These are phyloP conservation scores for Philaethria dido DNA, from an alignment of 2,888 invertebrate genomes.

Conservation along the genomic window DNA sequence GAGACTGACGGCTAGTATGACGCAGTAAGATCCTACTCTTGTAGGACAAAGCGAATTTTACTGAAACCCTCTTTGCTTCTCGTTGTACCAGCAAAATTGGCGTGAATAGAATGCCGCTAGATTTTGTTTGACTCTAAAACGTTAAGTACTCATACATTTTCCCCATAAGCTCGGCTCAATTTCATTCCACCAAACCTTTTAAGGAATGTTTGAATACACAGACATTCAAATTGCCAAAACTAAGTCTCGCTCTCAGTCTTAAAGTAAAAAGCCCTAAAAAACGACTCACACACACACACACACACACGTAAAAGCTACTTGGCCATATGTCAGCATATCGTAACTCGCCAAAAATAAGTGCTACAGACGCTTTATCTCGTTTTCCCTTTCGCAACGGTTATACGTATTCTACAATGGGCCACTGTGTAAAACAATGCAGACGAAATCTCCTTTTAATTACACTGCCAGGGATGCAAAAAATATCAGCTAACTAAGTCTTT, in stretches of 20 bases:
- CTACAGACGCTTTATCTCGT: slow-evolving; percentile 32
- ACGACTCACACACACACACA: slow-evolving; percentile 27
- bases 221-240: slow-evolving; percentile 14
- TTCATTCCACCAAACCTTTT: slow-evolving; percentile 4
- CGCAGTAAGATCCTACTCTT: slow-evolving; percentile 43
- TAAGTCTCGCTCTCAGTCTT: slow-evolving; percentile 11
- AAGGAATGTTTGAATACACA: neutral
- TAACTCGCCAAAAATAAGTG: slow-evolving; percentile 37
- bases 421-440: slow-evolving; percentile 35
- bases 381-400: slow-evolving; percentile 32
- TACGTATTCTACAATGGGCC: slow-evolving; percentile 30
- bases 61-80: slow-evolving; percentile 45
- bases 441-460: slow-evolving; percentile 47
- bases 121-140: slow-evolving; percentile 39
- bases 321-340: slow-evolving; percentile 33
- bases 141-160: slow-evolving; percentile 36
- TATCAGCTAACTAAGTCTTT: neutral
- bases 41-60: slow-evolving; percentile 46
- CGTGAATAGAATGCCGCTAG: slow-evolving; percentile 41
- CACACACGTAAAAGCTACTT: slow-evolving; percentile 25
- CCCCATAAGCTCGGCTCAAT: slow-evolving; percentile 13
- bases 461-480: slow-evolving; percentile 20
- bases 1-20: slow-evolving; percentile 11
- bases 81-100: slow-evolving; percentile 45
- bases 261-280: slow-evolving; percentile 24